These are phyloP conservation scores for Papilio elwesi DNA, from an alignment of 2,888 invertebrate genomes.

Conservation along the genomic window DNA sequence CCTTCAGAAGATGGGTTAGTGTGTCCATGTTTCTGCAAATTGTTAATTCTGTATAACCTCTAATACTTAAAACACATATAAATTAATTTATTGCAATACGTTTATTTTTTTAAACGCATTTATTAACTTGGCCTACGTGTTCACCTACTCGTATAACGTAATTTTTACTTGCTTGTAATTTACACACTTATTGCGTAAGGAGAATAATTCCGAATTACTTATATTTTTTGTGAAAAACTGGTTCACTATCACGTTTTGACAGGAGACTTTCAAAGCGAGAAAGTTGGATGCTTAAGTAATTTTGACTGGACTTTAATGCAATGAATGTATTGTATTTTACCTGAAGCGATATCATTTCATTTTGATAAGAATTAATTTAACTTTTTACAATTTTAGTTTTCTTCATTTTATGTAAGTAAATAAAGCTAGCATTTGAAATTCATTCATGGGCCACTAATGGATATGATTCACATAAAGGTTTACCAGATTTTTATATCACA, in stretches of 20 bases:
- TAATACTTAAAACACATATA: slow-evolving; percentile 13
- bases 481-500: too few relatives aligned
- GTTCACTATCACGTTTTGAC: not conserved
- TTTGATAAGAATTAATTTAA: not conserved
- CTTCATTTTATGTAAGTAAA: too few relatives aligned
- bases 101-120: too few relatives aligned
- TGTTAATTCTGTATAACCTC: slow-evolving; percentile 19
- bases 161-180: not conserved
- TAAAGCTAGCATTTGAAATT: too few relatives aligned
- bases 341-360: not conserved
- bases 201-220: too few relatives aligned
- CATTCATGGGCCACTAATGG: too few relatives aligned
- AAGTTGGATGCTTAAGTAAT: not conserved
- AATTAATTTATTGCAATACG: too few relatives aligned
- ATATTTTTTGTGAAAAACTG: not conserved
- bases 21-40: slow-evolving; percentile 93
- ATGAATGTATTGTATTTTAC: not conserved
- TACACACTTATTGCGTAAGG: not conserved
- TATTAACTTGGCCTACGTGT: too few relatives aligned
- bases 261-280: not conserved
- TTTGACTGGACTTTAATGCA: not conserved
- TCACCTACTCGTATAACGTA: too few relatives aligned
- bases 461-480: too few relatives aligned
- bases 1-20: slow-evolving; percentile 96
- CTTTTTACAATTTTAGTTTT: not conserved